Evolutionary conservation across 2,888 invertebrate genomes (phyloP).

Genomic region (Acrobeloides nanus): DNA sequence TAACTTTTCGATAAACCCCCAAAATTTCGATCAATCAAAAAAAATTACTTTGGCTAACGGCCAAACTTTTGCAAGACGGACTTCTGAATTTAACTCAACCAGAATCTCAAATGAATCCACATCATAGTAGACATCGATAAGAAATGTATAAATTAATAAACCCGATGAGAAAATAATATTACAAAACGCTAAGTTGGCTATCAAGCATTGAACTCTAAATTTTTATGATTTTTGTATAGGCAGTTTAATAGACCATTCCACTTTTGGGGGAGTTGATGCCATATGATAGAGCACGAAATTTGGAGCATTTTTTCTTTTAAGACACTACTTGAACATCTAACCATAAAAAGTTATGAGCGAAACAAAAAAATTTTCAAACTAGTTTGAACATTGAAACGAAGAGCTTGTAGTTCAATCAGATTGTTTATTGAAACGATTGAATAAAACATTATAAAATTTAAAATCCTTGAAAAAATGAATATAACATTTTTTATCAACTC

Average conservation of each 20-base stretch:
- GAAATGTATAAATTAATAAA: constrained; percentile 27
- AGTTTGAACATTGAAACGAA: no score
- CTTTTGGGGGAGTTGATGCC: no score
- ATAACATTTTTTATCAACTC: background rate
- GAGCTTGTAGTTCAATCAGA: no score
- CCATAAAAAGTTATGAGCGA: no score
- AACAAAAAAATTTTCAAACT: no score
- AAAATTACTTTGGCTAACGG: constrained; percentile 19
- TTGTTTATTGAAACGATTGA: no score
- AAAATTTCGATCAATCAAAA: constrained; percentile 2
- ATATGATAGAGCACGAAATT: no score
- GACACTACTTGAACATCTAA: no score
- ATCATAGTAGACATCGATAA: constrained; percentile 34
- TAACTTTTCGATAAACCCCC: background rate
- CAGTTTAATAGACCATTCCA: background rate
- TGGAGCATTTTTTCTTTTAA: no score
- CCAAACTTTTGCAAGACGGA: constrained; percentile 17
- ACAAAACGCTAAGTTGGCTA: constrained; percentile 27
- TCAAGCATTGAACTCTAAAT: constrained; percentile 25
- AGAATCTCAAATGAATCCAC: constrained; percentile 34
- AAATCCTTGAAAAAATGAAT: background rate
- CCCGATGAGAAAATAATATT: constrained; percentile 27
- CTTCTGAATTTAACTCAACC: constrained; percentile 15
- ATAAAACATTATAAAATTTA: no score
- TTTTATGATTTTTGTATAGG: background rate